Base-by-base conservation (phyloP, 92 coral and sea anemone genomes). In the Actinostola sp. region DNA sequence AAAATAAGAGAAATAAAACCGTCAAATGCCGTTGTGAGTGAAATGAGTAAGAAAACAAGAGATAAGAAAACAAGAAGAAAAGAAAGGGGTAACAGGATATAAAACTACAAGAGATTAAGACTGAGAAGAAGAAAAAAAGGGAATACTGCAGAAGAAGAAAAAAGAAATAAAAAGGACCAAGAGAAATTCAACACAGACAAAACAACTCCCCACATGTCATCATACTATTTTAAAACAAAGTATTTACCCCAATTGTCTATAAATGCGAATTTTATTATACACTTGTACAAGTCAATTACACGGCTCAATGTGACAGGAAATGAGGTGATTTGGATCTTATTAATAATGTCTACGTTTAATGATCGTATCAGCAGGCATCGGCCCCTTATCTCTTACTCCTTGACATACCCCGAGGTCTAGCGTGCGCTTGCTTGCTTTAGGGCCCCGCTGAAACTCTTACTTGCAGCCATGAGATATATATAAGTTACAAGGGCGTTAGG, bases 321-420 rank as follows among this genome's bases (percentile, higher is more conserved):
- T 66, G 41, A 30, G 45, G 29, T n/a, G 72, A 66, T 46, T 66
- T 42, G 15, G 11, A 28, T 24, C 72, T 44, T 27, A 66, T 66
- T 66, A 66, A 66, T 1, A 27, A 39, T 52, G 55, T 66, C 57
- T 43, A 24, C 28, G 34, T 26, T 66, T 32, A 36, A 25, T 30
- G 72, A 44, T 44, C 14, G 58, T 45, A 44, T 66, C 72, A 25
- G 31, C 10, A 17, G 7, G n/a, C 35, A 3, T 20, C 38, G 70
- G 26, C 55, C 19, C 13, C 53, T 66, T 48, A 43, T 66, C 53
- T 21, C 26, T 13, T 1, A 17, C 17, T 19, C 12, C 12, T 39
- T 42, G 21, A 25, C 51, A 45, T 17, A 13, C 3, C 0, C 20
- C 17, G 1, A 28, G 34, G 16, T 7, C 67, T 13, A 41, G 35